Base-by-base conservation (phyloP, 2,113 vertebrate genomes). In the Orycteropus afer region DNA sequence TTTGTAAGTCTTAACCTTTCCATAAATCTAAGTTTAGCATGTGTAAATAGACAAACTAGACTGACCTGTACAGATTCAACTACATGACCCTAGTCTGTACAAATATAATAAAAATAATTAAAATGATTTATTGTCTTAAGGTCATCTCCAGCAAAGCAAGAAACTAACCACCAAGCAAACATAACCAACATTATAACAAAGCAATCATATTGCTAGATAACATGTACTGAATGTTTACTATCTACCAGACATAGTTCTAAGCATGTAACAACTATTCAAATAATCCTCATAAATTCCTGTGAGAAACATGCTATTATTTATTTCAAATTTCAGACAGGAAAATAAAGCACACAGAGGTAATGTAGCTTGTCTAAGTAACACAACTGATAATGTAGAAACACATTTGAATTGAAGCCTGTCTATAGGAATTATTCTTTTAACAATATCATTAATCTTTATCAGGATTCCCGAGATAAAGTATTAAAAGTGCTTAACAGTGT, bases 1-100 rank as follows among this genome's bases (percentile, higher is more conserved):
- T 86, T 82, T 84, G 29, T 89, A 88, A 80, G 34, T 45, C 10
- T 5, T 49, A 82, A 90, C 11, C 55, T 91, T 95, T 92, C 25
- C 4, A 84, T 57, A 57, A 76, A 71, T 84, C 2, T 45, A 67
- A 57, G 13, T 81, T 85, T 88, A 65, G 32, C 65, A 59, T 90
- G 5, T 71, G 4, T 49, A 81, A 84, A 37, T 86, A 88, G 49
- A 42, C 69, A 65, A 53, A 77, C 63, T 81, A 53, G 12, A 86
- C 37, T 55, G 53, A 79, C 4, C 51, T 63, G 5, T 73, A 20
- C 27, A 34, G n/a, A 86, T 67, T 91, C 37, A 95, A 77, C 40
- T 34, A 45, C 20, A 49, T 37, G 18, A 17, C 59, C 32, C 49
- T 87, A 74, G 23, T 49, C 40, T 77, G 11, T 6, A 82, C 25